Conservation (phyloP, 2,113 vertebrate genomes). For the Galbula dea region DNA sequence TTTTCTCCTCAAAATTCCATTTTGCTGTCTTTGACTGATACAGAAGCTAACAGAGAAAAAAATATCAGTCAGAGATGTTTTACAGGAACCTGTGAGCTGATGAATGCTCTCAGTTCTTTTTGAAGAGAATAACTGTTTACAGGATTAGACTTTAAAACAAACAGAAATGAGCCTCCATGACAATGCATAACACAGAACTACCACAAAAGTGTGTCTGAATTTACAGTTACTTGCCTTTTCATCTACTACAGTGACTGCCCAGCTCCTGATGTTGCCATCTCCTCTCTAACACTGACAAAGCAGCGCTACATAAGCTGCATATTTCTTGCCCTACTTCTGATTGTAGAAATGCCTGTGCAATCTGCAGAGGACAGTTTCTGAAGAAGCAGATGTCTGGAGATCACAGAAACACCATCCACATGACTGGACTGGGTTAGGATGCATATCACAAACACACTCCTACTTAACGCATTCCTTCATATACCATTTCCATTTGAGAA, state of each 20-base stretch:
- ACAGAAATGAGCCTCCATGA: neutral
- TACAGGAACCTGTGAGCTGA: neutral
- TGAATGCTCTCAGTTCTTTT: neutral
- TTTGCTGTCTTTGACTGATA: neutral
- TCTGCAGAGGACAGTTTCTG: neutral
- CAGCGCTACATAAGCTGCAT: too few species aligned
- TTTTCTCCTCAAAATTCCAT: neutral
- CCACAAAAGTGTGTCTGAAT: conserved; percentile 5
- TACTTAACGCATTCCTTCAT: conserved; percentile 8
- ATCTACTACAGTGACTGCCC: too few species aligned
- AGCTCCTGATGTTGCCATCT: too few species aligned
- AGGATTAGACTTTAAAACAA: neutral
- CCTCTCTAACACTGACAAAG: too few species aligned
- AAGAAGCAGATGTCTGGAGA: neutral
- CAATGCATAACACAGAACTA: neutral
- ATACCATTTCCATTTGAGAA: conserved; percentile 9
- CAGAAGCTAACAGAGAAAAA: neutral
- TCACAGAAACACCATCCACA: neutral
- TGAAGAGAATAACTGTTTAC: neutral
- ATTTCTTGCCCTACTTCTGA: neutral
- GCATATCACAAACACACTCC: neutral
- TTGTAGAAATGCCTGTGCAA: neutral
- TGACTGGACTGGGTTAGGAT: neutral
- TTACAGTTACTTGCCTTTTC: neutral
- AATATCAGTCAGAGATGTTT: neutral